These are phyloP conservation scores for Falcaria lacertinaria DNA, from an alignment of 2,888 invertebrate species.

Conservation along the genomic window DNA sequence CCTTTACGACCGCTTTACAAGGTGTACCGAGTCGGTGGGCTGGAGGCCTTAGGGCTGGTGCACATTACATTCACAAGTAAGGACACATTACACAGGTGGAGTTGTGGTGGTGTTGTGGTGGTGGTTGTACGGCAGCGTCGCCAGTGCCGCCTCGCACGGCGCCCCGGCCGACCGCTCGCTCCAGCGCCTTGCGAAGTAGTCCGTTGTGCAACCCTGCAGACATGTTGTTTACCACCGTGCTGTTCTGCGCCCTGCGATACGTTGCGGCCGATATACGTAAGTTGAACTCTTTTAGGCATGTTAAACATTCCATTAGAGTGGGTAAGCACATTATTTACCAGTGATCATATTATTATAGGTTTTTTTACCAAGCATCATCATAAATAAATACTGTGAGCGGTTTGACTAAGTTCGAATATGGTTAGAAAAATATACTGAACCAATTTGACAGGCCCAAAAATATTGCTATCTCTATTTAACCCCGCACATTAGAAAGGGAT, in stretches of 20 bases:
- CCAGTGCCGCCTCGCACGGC: constrained; percentile 65
- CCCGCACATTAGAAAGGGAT: no score
- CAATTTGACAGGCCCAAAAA: no score
- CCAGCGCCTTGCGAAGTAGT: constrained; percentile 40
- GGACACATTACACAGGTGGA: no score
- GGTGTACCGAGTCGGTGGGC: background rate
- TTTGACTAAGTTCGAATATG: no score
- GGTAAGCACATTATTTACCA: no score
- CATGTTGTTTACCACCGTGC: constrained; percentile 52
- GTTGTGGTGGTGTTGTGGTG: no score
- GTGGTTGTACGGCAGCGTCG: constrained; percentile 17
- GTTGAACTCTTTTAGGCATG: constrained; percentile 21
- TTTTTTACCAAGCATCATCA: no score
- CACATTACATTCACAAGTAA: constrained; percentile 47
- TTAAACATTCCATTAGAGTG: background rate
- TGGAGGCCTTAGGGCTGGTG: constrained; percentile 33
- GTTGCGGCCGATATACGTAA: constrained; percentile 69
- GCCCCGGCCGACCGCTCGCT: constrained; percentile 59
- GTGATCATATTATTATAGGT: no score
- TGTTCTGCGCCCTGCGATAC: constrained; percentile 55
- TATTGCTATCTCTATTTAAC: no score
- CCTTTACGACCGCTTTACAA: no score
- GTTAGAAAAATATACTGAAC: no score
- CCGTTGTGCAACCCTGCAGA: constrained; percentile 48
- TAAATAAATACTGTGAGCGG: no score